Conservation (phyloP, 1,140 invertebrate genomes). For the Rhysida immarginata region DNA sequence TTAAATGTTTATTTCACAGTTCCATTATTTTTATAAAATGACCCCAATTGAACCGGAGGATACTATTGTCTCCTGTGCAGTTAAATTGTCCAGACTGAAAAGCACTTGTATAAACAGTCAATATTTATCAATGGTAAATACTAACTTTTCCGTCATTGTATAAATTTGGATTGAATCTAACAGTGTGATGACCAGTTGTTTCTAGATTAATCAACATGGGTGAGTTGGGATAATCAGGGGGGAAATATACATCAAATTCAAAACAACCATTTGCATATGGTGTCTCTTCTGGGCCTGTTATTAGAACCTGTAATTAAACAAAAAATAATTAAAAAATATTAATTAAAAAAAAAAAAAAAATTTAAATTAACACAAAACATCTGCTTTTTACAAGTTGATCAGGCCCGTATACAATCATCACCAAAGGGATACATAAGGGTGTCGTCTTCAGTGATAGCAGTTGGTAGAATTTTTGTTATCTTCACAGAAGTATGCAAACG, state of each 20-base stretch:
- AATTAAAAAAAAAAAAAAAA: not conserved
- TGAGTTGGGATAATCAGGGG: slow-evolving; percentile 63
- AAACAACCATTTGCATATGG: slow-evolving; percentile 81
- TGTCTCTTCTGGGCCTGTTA: slow-evolving; percentile 77
- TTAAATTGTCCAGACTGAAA: too few relatives aligned
- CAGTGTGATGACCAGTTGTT: slow-evolving; percentile 82
- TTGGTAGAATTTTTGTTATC: too few relatives aligned
- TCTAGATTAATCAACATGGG: slow-evolving; percentile 72
- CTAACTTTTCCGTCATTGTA: slow-evolving; percentile 82
- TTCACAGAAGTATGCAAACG: too few relatives aligned
- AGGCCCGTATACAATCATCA: too few relatives aligned
- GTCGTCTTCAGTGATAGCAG: too few relatives aligned
- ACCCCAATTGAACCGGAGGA: too few relatives aligned
- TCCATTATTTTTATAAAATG: too few relatives aligned
- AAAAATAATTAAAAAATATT: slow-evolving; percentile 11
- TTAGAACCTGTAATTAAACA: slow-evolving; percentile 50
- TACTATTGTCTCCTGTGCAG: too few relatives aligned
- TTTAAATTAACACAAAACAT: too few relatives aligned
- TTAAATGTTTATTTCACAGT: too few relatives aligned
- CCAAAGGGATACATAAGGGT: too few relatives aligned
- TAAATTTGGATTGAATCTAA: slow-evolving; percentile 93
- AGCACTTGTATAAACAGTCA: not conserved
- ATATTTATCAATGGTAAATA: not conserved
- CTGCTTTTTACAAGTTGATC: too few relatives aligned
- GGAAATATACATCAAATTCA: slow-evolving; percentile 82